Evolutionary conservation across 2,888 invertebrate genomes (phyloP), one percentile per base, ranked within the genome.

Genomic region (Xylota segnis): DNA sequence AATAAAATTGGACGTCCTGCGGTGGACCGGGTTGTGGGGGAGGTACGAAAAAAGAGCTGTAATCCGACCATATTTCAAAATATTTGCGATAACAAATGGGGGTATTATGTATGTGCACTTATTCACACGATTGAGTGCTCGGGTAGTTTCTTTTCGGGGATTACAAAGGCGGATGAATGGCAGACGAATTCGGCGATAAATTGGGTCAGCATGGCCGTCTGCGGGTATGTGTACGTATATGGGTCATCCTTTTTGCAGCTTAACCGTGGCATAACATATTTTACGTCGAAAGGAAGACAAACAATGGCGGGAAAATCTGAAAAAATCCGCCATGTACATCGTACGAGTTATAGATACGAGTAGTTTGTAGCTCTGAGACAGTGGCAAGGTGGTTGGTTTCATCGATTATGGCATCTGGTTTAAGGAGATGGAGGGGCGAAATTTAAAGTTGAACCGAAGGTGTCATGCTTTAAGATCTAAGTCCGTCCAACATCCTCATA

Each of bases 1-100:
- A 74, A 74, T 50, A 27, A 63, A 74, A 61, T 63, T 75, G 74
- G 23, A 52, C 68, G n/a, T n/a, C n/a, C 18, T 45, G 10, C 9
- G 27, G 18, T 23, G 14, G 18, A 5, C 5, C 2, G 2, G 16
- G 50, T 37, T 16, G 68, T 23, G 10, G 12, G 23, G 29, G 18
- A 23, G 2, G 18, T 5, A 14, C 10, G 18, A 50, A 29, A 27
- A 66, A 43, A 47, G 4, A 1, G 40, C 71, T 43, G 61, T 78
- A 78, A 78, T 78, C 78, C 78, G 45, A 65, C 58, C 65, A 79
- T 79, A 79, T 79, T 79, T 79, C 78, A 71, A 79, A 79, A 79
- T 79, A 65, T 72, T 79, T 79, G 58, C 65, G 32, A 79, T 79
- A 72, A 79, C 70, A 78, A 78, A 78, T 78, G 70, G 70, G 27